Evolutionary conservation across 2,797 vertebrate genomes (phyloP).

Genomic region (Meda fulgida): DNA sequence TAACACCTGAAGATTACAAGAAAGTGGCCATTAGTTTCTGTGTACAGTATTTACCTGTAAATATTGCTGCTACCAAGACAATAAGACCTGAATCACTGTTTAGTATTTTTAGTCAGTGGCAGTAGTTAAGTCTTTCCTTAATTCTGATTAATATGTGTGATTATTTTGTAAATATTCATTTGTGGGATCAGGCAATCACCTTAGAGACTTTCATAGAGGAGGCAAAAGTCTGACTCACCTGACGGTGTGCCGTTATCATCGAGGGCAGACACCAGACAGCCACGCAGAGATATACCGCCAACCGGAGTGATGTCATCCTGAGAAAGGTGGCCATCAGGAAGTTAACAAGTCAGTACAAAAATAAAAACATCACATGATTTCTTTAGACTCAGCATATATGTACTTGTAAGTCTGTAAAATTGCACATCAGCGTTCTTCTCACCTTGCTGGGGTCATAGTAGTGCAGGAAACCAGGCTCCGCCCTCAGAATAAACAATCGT

Average conservation of each 20-base stretch:
- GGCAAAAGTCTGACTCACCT: constrained; percentile 77
- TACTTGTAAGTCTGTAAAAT: not conserved
- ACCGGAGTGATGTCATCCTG: constrained; percentile 91
- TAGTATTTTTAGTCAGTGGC: not conserved
- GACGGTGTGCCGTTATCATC: constrained; percentile 90
- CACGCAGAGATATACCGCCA: constrained; percentile 89
- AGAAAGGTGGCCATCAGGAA: constrained; percentile 64
- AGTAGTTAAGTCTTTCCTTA: not conserved
- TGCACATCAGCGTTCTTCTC: constrained; percentile 42
- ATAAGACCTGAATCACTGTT: not conserved
- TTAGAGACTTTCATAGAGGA: constrained; percentile 5
- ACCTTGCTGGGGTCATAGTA: constrained; percentile 95
- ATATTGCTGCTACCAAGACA: constrained; percentile 6
- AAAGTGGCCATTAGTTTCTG: constrained; percentile 27
- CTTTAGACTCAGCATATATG: not conserved
- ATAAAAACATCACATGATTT: constrained; percentile 4
- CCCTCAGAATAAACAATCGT: constrained; percentile 91
- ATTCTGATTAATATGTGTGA: not conserved
- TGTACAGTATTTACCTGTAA: not conserved
- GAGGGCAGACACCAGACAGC: constrained; percentile 91
- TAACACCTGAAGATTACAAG: constrained; percentile 81
- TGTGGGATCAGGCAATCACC: not conserved
- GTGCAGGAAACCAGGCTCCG: constrained; percentile 90
- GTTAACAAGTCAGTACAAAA: constrained; percentile 51
- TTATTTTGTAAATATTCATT: constrained; percentile 15